A percentile compares a stretch with the other conserved stretches of the same genome.
Conservation (phyloP, 2,797 vertebrate species). For the Catharus ustulatus region DNA sequence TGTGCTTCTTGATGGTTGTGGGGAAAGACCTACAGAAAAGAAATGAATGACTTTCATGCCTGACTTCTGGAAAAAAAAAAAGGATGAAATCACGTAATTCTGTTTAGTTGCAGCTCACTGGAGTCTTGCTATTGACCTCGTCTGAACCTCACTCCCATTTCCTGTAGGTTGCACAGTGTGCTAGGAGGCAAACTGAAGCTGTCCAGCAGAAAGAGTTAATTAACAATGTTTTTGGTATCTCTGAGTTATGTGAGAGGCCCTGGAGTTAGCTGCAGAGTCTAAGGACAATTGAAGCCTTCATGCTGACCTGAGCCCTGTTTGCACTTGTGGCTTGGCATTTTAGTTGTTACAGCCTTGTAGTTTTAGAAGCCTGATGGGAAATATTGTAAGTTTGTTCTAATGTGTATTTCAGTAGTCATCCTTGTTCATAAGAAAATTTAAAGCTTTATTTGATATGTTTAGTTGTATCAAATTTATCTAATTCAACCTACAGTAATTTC, state of each 20-base stretch:
- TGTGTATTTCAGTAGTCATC: background rate
- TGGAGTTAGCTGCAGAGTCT: background rate
- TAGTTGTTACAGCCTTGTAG: background rate
- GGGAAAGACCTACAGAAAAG: background rate
- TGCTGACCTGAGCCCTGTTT: background rate
- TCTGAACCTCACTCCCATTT: background rate
- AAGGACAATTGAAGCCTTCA: background rate
- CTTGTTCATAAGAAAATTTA: background rate
- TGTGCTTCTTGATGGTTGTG: background rate
- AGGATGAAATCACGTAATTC: background rate
- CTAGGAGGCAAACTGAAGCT: background rate
- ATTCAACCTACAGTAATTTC: too few relatives aligned
- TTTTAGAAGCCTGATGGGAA: background rate
- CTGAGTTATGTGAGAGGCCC: background rate
- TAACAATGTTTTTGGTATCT: background rate
- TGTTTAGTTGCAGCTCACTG: background rate
- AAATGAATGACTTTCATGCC: background rate
- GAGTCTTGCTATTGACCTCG: background rate
- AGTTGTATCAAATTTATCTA: background rate
- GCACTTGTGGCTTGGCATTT: background rate
- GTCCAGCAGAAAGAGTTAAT: background rate
- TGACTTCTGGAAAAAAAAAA: background rate
- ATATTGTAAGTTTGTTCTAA: background rate
- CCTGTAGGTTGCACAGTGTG: background rate
- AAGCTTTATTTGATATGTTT: background rate